Evolutionary conservation across 2,113 vertebrate species (phyloP), one percentile per base, ranked within the genome.

Genomic region (Macaca nemestrina): DNA sequence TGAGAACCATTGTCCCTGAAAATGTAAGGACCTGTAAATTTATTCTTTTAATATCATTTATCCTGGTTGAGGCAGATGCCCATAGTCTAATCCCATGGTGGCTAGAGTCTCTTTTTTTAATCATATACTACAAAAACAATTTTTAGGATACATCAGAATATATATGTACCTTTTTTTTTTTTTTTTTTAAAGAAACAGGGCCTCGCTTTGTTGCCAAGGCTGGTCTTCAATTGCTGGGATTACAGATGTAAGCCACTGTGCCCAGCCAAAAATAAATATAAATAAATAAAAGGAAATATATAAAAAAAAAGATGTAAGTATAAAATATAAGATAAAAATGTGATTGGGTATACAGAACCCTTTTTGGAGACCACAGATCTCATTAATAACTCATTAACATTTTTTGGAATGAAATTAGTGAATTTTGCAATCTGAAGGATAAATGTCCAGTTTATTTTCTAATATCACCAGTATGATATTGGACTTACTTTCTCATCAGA

Each of bases 271-370:
- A 76, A 32, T 45, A 96, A 85, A 40, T 57, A 61, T 90, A 35
- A 70, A 80, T 78, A 78, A 50, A 18, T 86, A 61, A 52, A 75
- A 68, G 32, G 17, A 87, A 59, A 83, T 84, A n/a, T 80, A 52
- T 61, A 43, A 81, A 83, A 43, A 43, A 43, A 50, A 43, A 50
- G 20, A 72, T 32, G 61, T 23, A 73, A 70, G 32, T 38, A 84
- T 73, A 84, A 88, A 85, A 64, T 80, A 76, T 76, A 78, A 88
- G n/a, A 38, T 83, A 94, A 81, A 87, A 87, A 72, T 70, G 12
- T 72, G 86, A 38, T 70, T 95, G 72, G 35, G 35, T 73, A 32
- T 40, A 12, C 5, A 86, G 40, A 86, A 68, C 4, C 35, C 48
- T 93, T 84, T 88, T 86, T 70, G 85, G 68, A 55, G 30, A 43